Evolutionary conservation across 2,888 invertebrate genomes (phyloP), one percentile per base, ranked within the genome.

Genomic region (Zygaena filipendulae): DNA sequence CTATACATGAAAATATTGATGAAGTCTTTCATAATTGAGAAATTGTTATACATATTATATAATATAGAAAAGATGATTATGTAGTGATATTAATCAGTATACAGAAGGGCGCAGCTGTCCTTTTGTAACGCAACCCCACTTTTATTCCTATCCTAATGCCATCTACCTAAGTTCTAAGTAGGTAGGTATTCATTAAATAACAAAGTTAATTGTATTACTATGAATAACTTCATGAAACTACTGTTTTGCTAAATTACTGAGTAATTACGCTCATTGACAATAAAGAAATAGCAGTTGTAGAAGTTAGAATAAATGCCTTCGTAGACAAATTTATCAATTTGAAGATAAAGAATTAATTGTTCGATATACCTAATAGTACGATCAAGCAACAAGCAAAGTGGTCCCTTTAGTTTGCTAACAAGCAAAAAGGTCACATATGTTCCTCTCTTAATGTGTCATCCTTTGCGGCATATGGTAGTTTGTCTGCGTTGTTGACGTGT

Each of bases 361-460:
- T n/a, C n/a, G n/a, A n/a, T n/a, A n/a, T n/a, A n/a, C n/a, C n/a
- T n/a, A n/a, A n/a, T n/a, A n/a, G n/a, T n/a, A n/a, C n/a, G n/a
- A n/a, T n/a, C n/a, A n/a, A n/a, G n/a, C n/a, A 16, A 16, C 7
- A 7, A 16, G 16, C 16, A 6, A 7, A 16, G 16, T 16, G 16
- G 5, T 16, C 5, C 5, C 7, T 16, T 16, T 16, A 16, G 16
- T 16, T 16, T 6, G 16, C 7, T 16, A 16, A 16, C 16, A 16
- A 28, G 34, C 36, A 42, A 43, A 40, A 40, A 37, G 38, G 48
- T 43, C 48, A 55, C 61, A 66, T 45, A 59, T 60, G 59, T 49
- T 47, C 48, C 5, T 16, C 16, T 16, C 16, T 45, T 45, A 55
- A 59, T 62, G 58, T 69, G 68, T 66, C 64, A 64, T 60, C 51